Percentiles rank a stretch among this genome's conserved stretches.
These are phyloP conservation scores for Megaptera novaeangliae DNA, from an alignment of 2,113 vertebrate genomes.

Conservation along the genomic window DNA sequence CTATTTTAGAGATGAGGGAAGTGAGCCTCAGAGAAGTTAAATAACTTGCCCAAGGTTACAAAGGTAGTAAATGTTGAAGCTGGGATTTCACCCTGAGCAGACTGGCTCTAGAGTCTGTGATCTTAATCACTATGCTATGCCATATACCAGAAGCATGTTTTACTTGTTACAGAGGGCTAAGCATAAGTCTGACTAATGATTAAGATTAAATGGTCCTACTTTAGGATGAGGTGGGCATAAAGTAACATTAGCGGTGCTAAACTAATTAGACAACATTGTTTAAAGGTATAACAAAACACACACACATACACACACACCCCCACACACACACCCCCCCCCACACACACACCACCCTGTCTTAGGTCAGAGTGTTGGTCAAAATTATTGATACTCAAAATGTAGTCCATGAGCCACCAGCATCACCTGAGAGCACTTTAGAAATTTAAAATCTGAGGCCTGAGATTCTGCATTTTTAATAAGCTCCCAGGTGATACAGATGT, in stretches of 20 bases:
- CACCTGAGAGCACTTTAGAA: neutral
- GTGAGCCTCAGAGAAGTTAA: neutral
- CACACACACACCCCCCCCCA: neutral
- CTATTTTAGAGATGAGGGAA: neutral
- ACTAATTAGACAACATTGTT: neutral
- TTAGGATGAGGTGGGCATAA: neutral
- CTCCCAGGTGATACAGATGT: neutral
- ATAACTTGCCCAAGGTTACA: neutral
- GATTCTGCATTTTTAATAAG: neutral
- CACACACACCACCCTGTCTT: neutral
- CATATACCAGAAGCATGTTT: neutral
- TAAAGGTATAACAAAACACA: neutral
- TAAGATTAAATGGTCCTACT: slow-evolving; percentile 14
- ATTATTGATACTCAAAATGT: neutral
- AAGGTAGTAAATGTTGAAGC: neutral
- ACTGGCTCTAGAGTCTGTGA: neutral
- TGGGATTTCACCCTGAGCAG: neutral
- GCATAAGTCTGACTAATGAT: neutral
- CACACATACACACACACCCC: neutral
- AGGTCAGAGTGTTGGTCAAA: neutral
- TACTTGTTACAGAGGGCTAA: neutral
- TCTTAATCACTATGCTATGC: neutral
- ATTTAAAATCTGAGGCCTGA: neutral
- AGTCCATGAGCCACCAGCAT: neutral
- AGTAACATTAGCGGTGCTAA: neutral